Base-by-base conservation (phyloP, 2,797 vertebrate species). In the Austrolebias charrua region DNA sequence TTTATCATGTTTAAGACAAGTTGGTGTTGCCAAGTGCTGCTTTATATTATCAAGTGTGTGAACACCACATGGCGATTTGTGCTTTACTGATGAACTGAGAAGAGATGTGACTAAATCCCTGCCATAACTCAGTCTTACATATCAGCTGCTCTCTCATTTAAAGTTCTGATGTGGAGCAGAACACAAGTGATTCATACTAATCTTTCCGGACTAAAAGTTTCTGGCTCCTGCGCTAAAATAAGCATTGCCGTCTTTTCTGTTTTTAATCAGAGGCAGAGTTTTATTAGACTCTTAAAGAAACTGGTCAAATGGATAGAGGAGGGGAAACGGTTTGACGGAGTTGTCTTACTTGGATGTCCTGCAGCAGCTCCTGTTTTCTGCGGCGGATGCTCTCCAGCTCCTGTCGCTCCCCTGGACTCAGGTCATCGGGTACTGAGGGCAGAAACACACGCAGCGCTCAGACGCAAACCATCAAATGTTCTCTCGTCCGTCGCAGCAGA, bases 301-400 rank as follows among this genome's bases (percentile, higher is more conserved):
- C 2, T 4, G 43, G 29, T 59, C 24, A 18, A 50, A 57, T 28
- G 50, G 48, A 33, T 6, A 19, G 6, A 1, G 24, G 1, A 52
- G 14, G 29, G 11, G 38, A n/a, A 6, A 35, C 16, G 16, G 28
- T 8, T 10, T 29, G n/a, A 35, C 8, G 10, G 44, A 6, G 55
- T 46, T 45, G 66, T 7, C 63, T 88, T 81, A 98, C 96, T 92
- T 98, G 94, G 84, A 98, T 98, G 93, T 98, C 96, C 18, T 94
- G 95, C 83, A 96, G 94, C 66, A 98, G 94, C 83, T 98, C 96
- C 86, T 95, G 93, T 91, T 98, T 98, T 62, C 96, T 91, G 52
- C 94, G 93, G 29, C 95, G 94, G 75, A 98, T 98, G 88, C 93
- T 96, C 86, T 96, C 96, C 88, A 98, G 89, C 72, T 98, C 96